Base-by-base conservation (phyloP, 1,140 invertebrate genomes). In the Drosophila punjabiensis region DNA sequence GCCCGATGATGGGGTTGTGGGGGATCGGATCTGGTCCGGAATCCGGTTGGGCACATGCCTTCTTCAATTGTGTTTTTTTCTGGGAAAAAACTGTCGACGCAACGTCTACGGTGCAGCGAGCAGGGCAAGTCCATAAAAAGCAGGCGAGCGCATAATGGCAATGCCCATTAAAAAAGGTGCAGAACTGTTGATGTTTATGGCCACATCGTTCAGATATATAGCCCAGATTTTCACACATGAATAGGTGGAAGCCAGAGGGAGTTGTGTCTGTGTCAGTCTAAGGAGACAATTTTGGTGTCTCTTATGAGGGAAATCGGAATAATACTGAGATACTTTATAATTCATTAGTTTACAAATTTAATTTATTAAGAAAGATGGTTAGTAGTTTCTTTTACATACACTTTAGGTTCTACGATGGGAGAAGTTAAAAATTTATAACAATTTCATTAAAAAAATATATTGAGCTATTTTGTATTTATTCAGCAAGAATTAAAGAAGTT, bases 41-140 rank as follows among this genome's bases (percentile, higher is more conserved):
- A 69, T 69, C 75, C 74, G 58, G 71, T 77, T 76, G 75, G 82
- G 76, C 67, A 68, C 64, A 64, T 79, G 79, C 48, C 77, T 76
- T 69, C 71, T 76, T 69, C 79, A 82, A 68, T 71, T 85, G 81
- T 84, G 82, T 81, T 82, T 89, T 81, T 86, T 90, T 90, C 86
- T 90, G 76, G 73, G 86, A 90, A 90, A n/a, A 89, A 86, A 91
- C 55, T 90, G 86, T 90, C 86, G 86, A 90, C 86, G 82, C 87
- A 86, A 86, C 76, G 86, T 90, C 86, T 90, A 86, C 86, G 82
- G 64, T 76, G 86, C 74, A 45, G 20, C 58, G 55, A n/a, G 55
- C 33, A 37, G 30, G n/a, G 59, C 65, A 71, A 76, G 50, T 76
- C 78, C 66, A n/a, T n/a, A n/a, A n/a, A n/a, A n/a, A n/a, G n/a